Evolutionary conservation across 2,888 invertebrate genomes (phyloP).

Genomic region (Villa cingulata): DNA sequence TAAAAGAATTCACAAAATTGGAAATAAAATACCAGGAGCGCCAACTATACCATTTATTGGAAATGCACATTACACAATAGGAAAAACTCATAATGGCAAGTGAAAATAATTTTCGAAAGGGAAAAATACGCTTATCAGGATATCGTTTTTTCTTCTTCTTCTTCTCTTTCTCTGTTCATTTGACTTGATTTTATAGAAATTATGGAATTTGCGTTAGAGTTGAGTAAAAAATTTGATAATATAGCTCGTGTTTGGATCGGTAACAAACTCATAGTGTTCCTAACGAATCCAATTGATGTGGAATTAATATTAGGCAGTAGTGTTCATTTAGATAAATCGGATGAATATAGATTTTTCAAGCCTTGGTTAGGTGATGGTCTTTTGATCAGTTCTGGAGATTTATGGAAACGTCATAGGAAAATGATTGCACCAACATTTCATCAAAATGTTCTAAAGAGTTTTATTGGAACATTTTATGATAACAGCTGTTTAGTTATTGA

Average conservation of each 20-base stretch:
- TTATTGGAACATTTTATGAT: conserved; percentile 60
- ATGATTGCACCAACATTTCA: conserved; percentile 77
- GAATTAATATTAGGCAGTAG: conserved; percentile 62
- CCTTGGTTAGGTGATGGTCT: no score
- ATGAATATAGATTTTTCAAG: conserved; percentile 63
- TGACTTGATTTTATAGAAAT: conserved; percentile 38
- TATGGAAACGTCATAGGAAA: conserved; percentile 70
- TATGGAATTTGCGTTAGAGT: conserved; percentile 38
- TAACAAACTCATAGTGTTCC: conserved; percentile 50
- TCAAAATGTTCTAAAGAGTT: conserved; percentile 67
- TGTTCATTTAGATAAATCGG: conserved; percentile 59
- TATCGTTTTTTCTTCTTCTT: no score
- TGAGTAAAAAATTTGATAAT: conserved; percentile 40
- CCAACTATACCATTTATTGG: conserved; percentile 51
- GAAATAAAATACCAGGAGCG: conserved; percentile 57
- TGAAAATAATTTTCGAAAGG: no score
- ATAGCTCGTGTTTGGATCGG: conserved; percentile 54
- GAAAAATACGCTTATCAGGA: no score
- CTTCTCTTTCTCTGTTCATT: no score
- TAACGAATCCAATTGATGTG: conserved; percentile 54
- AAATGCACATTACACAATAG: conserved; percentile 50
- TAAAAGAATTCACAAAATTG: conserved; percentile 42
- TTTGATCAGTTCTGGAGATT: conserved; percentile 60
- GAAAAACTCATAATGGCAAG: conserved; percentile 48
- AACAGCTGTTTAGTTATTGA: conserved; percentile 58